Base-by-base conservation (phyloP, 2,888 invertebrate genomes). In the Caenorhabditis becei region DNA sequence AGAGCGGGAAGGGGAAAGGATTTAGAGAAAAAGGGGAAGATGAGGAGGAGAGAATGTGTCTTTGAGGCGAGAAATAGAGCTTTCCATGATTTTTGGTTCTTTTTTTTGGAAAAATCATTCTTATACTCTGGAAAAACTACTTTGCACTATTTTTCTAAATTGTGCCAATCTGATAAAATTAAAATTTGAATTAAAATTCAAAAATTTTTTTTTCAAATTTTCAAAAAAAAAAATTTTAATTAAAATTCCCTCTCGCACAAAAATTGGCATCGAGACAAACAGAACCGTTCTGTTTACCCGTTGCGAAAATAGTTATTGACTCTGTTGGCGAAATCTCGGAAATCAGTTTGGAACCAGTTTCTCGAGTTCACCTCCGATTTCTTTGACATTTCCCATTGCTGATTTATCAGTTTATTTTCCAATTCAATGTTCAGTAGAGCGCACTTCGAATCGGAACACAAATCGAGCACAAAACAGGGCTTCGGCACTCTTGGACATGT, bases 401-500 rank as follows among this genome's bases (percentile, higher is more conserved):
- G n/a, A n/a, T n/a, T 32, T 41, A 41, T 41, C 47, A 3, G 47
- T 10, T 18, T 18, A 41, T 41, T 41, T 41, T 41, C 41, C 41
- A 5, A 16, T 41, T 41, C 16, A 16, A 32, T 32, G 3, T 47
- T 4, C 47, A 18, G 20, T 47, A 20, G 47, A 47, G 47, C 47
- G 20, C n/a, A 47, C 47, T 47, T 47, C 7, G 18, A 10, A 2
- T 4, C 14, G 1, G 62, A 62, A 47, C 41, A 54, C 66, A 35
- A 59, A 77, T 28, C n/a, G 63, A 77, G 47, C 75, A 59, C 56
- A 63, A 58, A 56, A 44, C 20, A 18, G 56, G 65, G 65, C 65
- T 5, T 5, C 23, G 58, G 59, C 65, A 37, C 54, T 69, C 77
- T 62, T 37, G 77, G 69, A 62, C 77, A 77, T 77, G 77, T 67